phyloP scores from a whole-genome alignment of 23 tunicate species.

The Phallusia fumigata region DNA sequence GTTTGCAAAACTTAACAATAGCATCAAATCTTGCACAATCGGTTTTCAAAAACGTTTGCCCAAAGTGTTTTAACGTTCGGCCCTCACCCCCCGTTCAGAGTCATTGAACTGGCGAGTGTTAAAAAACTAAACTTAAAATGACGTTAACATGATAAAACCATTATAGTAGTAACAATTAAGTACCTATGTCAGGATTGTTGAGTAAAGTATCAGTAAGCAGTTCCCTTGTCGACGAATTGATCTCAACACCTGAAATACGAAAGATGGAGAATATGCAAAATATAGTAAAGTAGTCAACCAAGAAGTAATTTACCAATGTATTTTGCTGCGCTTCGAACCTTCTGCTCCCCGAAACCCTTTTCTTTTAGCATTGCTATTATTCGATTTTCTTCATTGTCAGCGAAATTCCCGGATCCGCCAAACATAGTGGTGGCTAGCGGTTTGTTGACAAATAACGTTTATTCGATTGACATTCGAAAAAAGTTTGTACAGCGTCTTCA shows the following conservation, averaged over 20 bases:
- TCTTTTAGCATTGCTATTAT: not conserved
- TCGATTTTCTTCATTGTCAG: not conserved
- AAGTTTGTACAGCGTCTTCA: too few species aligned
- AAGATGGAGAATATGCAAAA: too few species aligned
- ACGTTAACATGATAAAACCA: too few species aligned
- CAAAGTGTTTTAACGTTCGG: too few species aligned
- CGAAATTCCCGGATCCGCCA: not conserved
- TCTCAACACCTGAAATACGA: not conserved
- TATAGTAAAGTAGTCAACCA: not conserved
- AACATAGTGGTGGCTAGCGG: not conserved
- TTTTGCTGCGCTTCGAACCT: not conserved
- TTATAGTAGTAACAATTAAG: not conserved
- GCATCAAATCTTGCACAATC: too few species aligned
- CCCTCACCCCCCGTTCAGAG: too few species aligned
- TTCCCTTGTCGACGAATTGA: not conserved
- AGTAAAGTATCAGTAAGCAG: not conserved
- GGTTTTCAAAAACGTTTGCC: too few species aligned
- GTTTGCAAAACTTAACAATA: too few species aligned
- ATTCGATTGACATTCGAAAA: too few species aligned
- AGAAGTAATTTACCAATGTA: not conserved
- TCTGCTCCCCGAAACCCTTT: not conserved
- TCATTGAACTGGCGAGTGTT: not conserved
- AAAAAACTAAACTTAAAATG: not conserved
- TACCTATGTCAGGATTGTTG: not conserved
- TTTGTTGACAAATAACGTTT: too few species aligned